phyloP scores from a whole-genome alignment of 2,888 invertebrate species.

The Drepanosiphum platanoidis region DNA sequence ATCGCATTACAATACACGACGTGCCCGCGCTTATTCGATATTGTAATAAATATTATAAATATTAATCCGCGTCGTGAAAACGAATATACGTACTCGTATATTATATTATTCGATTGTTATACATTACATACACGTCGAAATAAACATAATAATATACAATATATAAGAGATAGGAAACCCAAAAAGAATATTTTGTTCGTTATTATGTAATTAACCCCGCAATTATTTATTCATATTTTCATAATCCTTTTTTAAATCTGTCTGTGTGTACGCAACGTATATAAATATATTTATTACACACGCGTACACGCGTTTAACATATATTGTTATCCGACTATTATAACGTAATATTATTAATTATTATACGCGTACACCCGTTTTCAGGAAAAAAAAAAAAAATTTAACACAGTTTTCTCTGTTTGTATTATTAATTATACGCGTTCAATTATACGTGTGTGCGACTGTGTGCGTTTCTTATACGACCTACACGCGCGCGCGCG shows the following conservation, averaged over 20 bases:
- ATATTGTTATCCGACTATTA: constrained; percentile 1
- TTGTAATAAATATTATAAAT: not conserved
- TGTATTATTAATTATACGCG: constrained; percentile 5
- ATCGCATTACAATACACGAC: not conserved
- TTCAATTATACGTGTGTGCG: not conserved
- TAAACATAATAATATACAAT: not conserved
- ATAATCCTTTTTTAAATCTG: constrained; percentile 30
- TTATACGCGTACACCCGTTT: not conserved
- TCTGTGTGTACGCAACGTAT: not conserved
- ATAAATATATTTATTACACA: no score
- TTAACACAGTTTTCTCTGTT: constrained; percentile 40
- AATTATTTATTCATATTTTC: constrained; percentile 19
- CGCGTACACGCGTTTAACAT: not conserved
- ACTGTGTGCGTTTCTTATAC: not conserved
- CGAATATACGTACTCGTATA: not conserved
- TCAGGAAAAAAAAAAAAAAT: constrained; percentile 12
- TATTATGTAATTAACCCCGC: not conserved
- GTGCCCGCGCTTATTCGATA: not conserved
- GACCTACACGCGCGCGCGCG: not conserved
- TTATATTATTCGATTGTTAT: not conserved
- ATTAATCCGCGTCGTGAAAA: not conserved
- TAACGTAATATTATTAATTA: constrained; percentile 38
- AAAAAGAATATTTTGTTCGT: constrained; percentile 22
- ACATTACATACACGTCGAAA: not conserved
- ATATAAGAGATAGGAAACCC: not conserved